Percentiles rank a stretch among this genome's conserved stretches.
Conservation (phyloP, 2,113 vertebrate species). For the Chaetodon trifascialis region DNA sequence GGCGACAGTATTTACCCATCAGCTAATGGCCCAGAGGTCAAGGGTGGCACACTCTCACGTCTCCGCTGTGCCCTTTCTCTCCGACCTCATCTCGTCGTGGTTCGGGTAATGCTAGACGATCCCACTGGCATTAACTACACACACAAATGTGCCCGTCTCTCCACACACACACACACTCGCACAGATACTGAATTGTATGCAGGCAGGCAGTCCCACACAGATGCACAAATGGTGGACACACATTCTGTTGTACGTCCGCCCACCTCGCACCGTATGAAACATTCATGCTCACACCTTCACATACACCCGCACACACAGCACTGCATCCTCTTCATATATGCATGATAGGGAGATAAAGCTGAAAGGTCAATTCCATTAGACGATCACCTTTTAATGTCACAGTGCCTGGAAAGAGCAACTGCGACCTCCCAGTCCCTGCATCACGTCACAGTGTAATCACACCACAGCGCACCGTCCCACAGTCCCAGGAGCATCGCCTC, state of each 20-base stretch:
- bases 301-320: not conserved
- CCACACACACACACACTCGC: slow-evolving; percentile 5
- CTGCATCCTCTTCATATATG: slow-evolving; percentile 63
- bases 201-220: slow-evolving; percentile 3
- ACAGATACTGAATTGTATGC: slow-evolving; percentile 7
- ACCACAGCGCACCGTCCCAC: slow-evolving; percentile 27
- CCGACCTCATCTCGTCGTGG: slow-evolving; percentile 58
- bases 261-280: slow-evolving; percentile 14
- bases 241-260: not conserved
- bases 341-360: slow-evolving; percentile 71
- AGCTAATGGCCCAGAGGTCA: slow-evolving; percentile 68
- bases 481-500: slow-evolving; percentile 9
- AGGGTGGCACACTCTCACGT: slow-evolving; percentile 53
- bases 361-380: slow-evolving; percentile 80
- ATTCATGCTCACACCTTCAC: slow-evolving; percentile 4
- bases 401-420: slow-evolving; percentile 65
- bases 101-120: slow-evolving; percentile 51
- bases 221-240: slow-evolving; percentile 1
- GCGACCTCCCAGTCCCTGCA: slow-evolving; percentile 32
- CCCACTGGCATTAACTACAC: slow-evolving; percentile 52
- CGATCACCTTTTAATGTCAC: slow-evolving; percentile 78
- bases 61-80: slow-evolving; percentile 52
- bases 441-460: slow-evolving; percentile 50
- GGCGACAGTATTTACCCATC: slow-evolving; percentile 66
- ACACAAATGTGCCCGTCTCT: slow-evolving; percentile 7